phyloP scores from a whole-genome alignment of 2,113 vertebrate genomes.

The Ciconia boyciana region DNA sequence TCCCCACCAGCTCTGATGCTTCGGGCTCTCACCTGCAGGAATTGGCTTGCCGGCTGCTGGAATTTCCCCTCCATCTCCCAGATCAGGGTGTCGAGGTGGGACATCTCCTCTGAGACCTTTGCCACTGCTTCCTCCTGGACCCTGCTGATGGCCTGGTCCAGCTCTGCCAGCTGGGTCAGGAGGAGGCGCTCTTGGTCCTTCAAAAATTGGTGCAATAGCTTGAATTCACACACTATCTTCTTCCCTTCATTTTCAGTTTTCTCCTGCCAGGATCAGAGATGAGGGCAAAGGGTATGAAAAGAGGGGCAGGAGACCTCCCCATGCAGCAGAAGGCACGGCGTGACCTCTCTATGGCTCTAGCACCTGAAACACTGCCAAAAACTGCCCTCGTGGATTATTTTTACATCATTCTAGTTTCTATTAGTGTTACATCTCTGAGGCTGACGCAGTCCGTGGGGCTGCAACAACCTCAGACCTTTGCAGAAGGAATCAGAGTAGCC shows the following conservation, averaged over 20 bases:
- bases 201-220: background rate
- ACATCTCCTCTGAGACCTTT: background rate
- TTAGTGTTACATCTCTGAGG: background rate
- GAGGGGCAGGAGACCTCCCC: background rate
- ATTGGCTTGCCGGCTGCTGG: background rate
- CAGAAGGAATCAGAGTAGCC: background rate
- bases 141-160: background rate
- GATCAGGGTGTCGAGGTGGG: background rate
- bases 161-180: background rate
- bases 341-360: rapidly evolving
- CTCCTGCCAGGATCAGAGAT: background rate
- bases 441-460: no score
- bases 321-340: rapidly evolving
- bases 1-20: background rate
- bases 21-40: background rate
- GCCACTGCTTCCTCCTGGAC: background rate
- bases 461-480: background rate
- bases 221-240: background rate
- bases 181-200: background rate
- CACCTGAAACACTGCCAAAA: background rate
- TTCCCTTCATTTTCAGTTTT: background rate
- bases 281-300: background rate
- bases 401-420: rapidly evolving
- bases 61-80: constrained; percentile 33
- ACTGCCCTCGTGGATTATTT: background rate